phyloP scores from a whole-genome alignment of 1,140 invertebrate species.

The Drosophila ohnishii region DNA sequence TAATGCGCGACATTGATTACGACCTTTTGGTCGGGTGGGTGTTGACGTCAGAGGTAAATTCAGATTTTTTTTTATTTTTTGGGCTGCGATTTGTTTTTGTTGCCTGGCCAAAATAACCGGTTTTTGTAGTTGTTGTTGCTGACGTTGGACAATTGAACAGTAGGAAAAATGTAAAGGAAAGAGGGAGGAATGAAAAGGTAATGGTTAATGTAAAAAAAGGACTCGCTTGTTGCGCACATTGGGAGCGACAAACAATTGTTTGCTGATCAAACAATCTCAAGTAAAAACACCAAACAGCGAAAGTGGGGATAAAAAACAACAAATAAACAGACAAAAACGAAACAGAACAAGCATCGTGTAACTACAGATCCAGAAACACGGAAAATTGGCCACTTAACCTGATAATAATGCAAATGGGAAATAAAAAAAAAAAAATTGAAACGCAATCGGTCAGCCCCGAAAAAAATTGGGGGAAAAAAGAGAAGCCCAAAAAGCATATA shows the following conservation, averaged over 20 bases:
- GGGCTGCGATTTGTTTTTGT: slow-evolving; percentile 47
- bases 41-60: slow-evolving; percentile 76
- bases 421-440: slow-evolving; percentile 13
- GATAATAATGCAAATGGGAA: slow-evolving; percentile 47
- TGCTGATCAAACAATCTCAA: slow-evolving; percentile 25
- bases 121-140: slow-evolving; percentile 52
- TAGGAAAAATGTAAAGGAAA: slow-evolving; percentile 10
- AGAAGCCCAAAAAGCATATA: slow-evolving; percentile 57
- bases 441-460: slow-evolving; percentile 49
- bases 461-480: slow-evolving; percentile 40
- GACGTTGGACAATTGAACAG: slow-evolving; percentile 53
- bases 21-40: slow-evolving; percentile 50
- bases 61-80: slow-evolving; percentile 35
- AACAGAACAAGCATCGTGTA: slow-evolving; percentile 35
- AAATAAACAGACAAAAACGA: neutral
- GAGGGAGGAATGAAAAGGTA: slow-evolving; percentile 2
- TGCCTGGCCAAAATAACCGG: slow-evolving; percentile 72
- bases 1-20: slow-evolving; percentile 17
- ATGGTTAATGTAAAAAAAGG: slow-evolving; percentile 29
- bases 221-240: slow-evolving; percentile 49
- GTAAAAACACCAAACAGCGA: slow-evolving; percentile 27
- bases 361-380: slow-evolving; percentile 39
- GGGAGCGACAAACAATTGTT: slow-evolving; percentile 36
- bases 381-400: slow-evolving; percentile 27
- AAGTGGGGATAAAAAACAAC: slow-evolving; percentile 36